These are phyloP conservation scores for Mantis religiosa DNA, from an alignment of 2,888 invertebrate species.

Conservation along the genomic window DNA sequence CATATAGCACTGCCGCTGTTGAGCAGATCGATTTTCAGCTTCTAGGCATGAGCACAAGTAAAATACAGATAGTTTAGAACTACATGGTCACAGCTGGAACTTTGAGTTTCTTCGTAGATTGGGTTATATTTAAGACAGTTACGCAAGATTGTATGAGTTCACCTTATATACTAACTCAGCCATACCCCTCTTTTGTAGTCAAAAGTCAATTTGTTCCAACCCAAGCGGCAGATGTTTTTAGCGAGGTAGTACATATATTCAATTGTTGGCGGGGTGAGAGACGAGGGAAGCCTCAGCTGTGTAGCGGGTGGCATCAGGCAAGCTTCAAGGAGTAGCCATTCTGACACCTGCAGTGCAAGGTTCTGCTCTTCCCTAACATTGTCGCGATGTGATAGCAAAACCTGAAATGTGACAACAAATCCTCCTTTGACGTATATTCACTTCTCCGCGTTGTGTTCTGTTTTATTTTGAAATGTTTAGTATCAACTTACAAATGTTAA, in stretches of 20 bases:
- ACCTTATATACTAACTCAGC: neutral
- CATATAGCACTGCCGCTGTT: neutral
- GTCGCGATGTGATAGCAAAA: neutral
- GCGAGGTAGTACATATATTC: neutral
- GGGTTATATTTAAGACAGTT: neutral
- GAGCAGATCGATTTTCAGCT: neutral
- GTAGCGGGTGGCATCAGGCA: slow-evolving; percentile 8
- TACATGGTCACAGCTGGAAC: neutral
- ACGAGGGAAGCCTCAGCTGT: slow-evolving; percentile 6
- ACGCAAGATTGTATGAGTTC: neutral
- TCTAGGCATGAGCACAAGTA: neutral
- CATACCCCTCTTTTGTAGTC: neutral
- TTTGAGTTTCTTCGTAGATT: neutral
- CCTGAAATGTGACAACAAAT: neutral
- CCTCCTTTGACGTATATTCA: neutral
- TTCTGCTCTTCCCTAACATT: neutral
- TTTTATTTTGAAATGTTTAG: neutral
- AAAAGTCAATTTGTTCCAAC: neutral
- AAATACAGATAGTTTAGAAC: neutral
- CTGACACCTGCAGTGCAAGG: neutral
- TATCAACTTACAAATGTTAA: neutral
- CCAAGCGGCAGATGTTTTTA: neutral
- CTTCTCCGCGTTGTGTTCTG: neutral
- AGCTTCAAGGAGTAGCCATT: slow-evolving; percentile 5
- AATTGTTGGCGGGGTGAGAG: neutral